A percentile compares a stretch with the other conserved stretches of the same genome.
Conservation (phyloP, 2,113 vertebrate genomes). For the Cercopithecus mona region DNA sequence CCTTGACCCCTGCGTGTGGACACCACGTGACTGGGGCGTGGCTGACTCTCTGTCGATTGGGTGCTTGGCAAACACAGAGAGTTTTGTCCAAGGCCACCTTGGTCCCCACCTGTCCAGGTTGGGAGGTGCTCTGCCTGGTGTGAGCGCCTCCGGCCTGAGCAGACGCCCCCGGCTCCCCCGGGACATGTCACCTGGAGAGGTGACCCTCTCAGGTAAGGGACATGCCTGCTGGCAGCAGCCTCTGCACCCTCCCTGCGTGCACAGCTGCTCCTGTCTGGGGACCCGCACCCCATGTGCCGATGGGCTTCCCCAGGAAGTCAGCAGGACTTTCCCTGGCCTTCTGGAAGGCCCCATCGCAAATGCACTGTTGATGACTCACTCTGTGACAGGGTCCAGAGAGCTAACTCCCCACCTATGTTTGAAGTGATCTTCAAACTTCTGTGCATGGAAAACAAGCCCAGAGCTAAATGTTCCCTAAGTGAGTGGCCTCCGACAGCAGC, state of each 20-base stretch:
- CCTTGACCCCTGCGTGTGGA: background rate
- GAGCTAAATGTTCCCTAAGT: fast-evolving
- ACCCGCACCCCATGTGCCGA: fast-evolving
- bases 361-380: fast-evolving
- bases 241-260: background rate
- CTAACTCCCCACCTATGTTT: background rate
- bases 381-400: fast-evolving
- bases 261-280: fast-evolving
- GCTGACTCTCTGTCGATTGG: background rate
- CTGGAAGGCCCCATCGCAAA: fast-evolving
- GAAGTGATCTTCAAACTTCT: background rate
- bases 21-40: background rate
- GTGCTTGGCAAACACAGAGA: conserved; percentile 45
- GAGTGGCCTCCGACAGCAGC: fast-evolving
- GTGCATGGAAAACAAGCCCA: fast-evolving
- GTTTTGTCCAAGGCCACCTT: background rate
- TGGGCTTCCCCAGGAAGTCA: fast-evolving
- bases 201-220: background rate
- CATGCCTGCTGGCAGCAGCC: fast-evolving
- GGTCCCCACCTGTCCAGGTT: background rate
- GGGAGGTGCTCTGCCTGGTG: fast-evolving
- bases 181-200: background rate
- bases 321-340: background rate
- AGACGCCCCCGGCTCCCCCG: fast-evolving
- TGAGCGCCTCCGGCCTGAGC: background rate